These are phyloP conservation scores for Alviniconcha marisindica DNA, from an alignment of 1,140 invertebrate species.

Conservation along the genomic window DNA sequence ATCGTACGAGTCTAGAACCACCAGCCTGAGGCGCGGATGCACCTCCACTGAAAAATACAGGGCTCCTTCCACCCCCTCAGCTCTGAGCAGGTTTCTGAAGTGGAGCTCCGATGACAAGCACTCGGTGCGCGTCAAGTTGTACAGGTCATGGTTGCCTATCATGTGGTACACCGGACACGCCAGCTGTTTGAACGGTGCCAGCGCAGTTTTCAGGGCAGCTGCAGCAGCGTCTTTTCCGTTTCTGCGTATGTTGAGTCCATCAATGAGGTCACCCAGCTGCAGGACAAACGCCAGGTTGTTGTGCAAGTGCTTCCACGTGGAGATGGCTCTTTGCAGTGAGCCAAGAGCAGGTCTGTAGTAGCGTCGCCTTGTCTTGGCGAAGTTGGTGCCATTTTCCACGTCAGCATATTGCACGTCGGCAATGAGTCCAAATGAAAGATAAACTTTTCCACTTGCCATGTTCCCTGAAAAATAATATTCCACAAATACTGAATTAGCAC, in stretches of 20 bases:
- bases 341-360: slow-evolving; percentile 72
- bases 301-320: slow-evolving; percentile 64
- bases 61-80: slow-evolving; percentile 23
- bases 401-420: slow-evolving; percentile 76
- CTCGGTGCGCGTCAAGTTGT: slow-evolving; percentile 69
- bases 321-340: slow-evolving; percentile 66
- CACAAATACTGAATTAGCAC: no score
- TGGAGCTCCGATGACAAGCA: slow-evolving; percentile 51
- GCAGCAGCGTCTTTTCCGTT: slow-evolving; percentile 9
- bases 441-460: no score
- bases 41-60: slow-evolving; percentile 70
- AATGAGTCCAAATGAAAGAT: slow-evolving; percentile 71
- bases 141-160: slow-evolving; percentile 76
- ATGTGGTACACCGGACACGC: slow-evolving; percentile 68
- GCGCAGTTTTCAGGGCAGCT: slow-evolving; percentile 44
- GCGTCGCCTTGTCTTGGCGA: slow-evolving; percentile 57
- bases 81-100: slow-evolving; percentile 42
- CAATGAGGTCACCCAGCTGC: slow-evolving; percentile 75
- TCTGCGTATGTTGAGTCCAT: slow-evolving; percentile 63
- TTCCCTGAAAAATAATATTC: no score
- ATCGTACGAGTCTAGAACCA: slow-evolving; percentile 74
- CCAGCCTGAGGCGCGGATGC: slow-evolving; percentile 58
- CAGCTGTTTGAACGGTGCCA: slow-evolving; percentile 49
- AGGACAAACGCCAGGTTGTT: slow-evolving; percentile 66
- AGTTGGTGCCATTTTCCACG: slow-evolving; percentile 70